Base-by-base conservation (phyloP, 2,113 vertebrate genomes). In the Cervus canadensis region DNA sequence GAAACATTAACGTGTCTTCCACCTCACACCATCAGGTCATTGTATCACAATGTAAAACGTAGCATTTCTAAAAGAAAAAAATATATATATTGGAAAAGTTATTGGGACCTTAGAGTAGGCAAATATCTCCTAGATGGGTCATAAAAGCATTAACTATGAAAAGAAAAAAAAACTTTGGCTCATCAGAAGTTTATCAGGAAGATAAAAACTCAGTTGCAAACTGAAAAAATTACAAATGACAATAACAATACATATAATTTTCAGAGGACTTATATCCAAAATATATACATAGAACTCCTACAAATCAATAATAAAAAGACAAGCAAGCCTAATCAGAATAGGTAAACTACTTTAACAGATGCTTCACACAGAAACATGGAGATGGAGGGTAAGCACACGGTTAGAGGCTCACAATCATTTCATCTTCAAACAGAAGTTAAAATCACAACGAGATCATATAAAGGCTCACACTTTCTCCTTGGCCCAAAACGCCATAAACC, bases 361-460 rank as follows among this genome's bases (percentile, higher is more conserved):
- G 28, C 10, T 36, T 16, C 17, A 33, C 81, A n/a, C 15, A 21
- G 59, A 89, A 71, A 52, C 6, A 14, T 23, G 7, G 21, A 40
- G 9, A 13, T 12, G 48, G 12, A 4, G 2, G 26, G 14, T 25
- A 45, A n/a, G 62, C 3, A 40, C 25, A 11, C 0, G 17, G 26
- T 67, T 10, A 79, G 48, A 76, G 16, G n/a, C 33, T 67, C 36
- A 19, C 10, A 9, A 6, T 50, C 11, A 28, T 23, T 7, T 7
- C 0, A 19, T 19, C 13, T 13, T 30, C 25, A 57, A 60, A 50
- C 5, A 8, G 26, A 28, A 33, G 0, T 26, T 40, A 23, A 57
- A 40, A 52, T n/a, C 30, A 54, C 19, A 16, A 1, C 17, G 60
- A 33, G 62, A 83, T 7, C 26, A 23, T 6, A 2, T 8, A 7